These are phyloP conservation scores for Mastomys coucha DNA, from an alignment of 2,113 vertebrate species.

Conservation along the genomic window DNA sequence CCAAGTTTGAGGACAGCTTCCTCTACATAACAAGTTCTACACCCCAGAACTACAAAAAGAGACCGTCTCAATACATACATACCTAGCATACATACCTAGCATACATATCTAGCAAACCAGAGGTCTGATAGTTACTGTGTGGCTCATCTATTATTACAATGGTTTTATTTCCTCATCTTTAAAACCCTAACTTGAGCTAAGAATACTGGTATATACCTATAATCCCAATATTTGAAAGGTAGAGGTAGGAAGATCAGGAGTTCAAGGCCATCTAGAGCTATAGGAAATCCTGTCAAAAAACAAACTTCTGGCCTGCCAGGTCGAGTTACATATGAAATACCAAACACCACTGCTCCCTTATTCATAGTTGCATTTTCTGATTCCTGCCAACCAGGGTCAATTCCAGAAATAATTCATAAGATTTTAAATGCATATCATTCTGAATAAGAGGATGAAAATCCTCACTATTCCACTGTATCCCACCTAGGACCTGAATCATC, in stretches of 20 bases:
- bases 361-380: neutral
- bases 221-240: neutral
- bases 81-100: neutral
- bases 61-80: neutral
- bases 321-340: conserved; percentile 18
- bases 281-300: neutral
- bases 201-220: neutral
- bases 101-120: neutral
- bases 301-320: neutral
- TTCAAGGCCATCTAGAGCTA: neutral
- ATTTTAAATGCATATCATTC: neutral
- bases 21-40: neutral
- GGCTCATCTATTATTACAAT: conserved; percentile 6
- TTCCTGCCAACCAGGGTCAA: neutral
- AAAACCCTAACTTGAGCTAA: conserved; percentile 34
- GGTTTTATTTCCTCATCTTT: conserved; percentile 63
- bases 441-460: neutral
- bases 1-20: neutral
- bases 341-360: neutral
- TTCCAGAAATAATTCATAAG: neutral
- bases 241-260: neutral
- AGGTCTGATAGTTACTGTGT: conserved; percentile 35
- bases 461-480: neutral
- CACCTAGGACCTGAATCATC: neutral
- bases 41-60: neutral